Evolutionary conservation across 2,797 vertebrate genomes (phyloP).

Genomic region (Syngnathus rostellatus): DNA sequence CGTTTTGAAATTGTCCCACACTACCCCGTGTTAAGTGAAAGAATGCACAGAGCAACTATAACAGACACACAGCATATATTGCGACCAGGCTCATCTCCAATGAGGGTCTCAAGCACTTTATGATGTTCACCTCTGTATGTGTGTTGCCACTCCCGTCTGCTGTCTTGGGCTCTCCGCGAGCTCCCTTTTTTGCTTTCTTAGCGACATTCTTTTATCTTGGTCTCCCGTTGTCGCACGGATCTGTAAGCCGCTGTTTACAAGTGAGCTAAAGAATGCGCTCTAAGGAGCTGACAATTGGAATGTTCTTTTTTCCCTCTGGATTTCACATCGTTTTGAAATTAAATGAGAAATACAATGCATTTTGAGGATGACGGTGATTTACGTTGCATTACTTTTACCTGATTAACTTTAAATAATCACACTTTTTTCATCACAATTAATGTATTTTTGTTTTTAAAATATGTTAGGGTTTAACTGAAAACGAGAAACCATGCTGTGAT

Average conservation of each 20-base stretch:
- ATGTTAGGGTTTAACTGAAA: slow-evolving; percentile 36
- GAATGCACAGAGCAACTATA: background rate
- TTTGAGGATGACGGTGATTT: slow-evolving; percentile 45
- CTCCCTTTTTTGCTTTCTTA: background rate
- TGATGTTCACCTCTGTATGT: slow-evolving; percentile 59
- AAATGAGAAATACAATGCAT: slow-evolving; percentile 40
- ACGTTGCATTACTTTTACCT: slow-evolving; percentile 39
- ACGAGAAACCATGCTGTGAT: slow-evolving; percentile 23
- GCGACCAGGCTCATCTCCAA: slow-evolving; percentile 55
- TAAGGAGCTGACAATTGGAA: slow-evolving; percentile 44
- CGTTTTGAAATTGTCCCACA: background rate
- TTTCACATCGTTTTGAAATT: slow-evolving; percentile 58
- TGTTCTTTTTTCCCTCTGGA: slow-evolving; percentile 26
- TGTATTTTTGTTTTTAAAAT: slow-evolving; percentile 43
- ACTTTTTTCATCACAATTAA: slow-evolving; percentile 25
- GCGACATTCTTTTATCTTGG: slow-evolving; percentile 11
- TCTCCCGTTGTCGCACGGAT: slow-evolving; percentile 10
- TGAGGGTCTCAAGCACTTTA: slow-evolving; percentile 66
- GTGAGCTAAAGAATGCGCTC: slow-evolving; percentile 30
- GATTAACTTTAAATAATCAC: slow-evolving; percentile 19
- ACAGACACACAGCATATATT: slow-evolving; percentile 22
- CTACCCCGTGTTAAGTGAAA: background rate
- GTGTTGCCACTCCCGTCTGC: slow-evolving; percentile 37
- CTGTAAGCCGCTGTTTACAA: slow-evolving; percentile 25
- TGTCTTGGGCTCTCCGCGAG: slow-evolving; percentile 8